These are phyloP conservation scores for Sipha flava DNA, from an alignment of 1,140 invertebrate genomes.

Conservation along the genomic window DNA sequence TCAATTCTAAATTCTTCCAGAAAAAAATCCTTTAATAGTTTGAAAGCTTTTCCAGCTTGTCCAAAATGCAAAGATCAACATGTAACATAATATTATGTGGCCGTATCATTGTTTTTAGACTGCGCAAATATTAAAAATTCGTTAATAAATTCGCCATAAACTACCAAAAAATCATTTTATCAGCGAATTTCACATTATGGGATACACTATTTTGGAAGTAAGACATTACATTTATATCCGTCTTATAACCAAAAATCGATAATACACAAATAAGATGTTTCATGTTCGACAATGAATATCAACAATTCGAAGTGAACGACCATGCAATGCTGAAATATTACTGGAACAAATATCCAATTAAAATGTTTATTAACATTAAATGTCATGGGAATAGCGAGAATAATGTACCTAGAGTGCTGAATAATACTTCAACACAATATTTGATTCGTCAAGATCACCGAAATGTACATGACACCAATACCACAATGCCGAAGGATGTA, in stretches of 20 bases:
- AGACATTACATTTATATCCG: neutral
- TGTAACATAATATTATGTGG: too few species aligned
- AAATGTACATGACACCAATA: neutral
- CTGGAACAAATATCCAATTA: neutral
- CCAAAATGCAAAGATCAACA: too few species aligned
- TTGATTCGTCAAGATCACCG: neutral
- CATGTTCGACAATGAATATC: neutral
- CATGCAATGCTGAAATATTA: neutral
- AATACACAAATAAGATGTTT: constrained; percentile 8
- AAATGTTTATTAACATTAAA: neutral
- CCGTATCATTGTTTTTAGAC: too few species aligned
- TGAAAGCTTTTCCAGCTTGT: too few species aligned
- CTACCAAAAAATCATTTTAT: neutral
- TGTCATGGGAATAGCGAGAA: neutral
- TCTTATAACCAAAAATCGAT: neutral
- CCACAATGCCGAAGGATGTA: neutral
- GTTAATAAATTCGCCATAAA: too few species aligned
- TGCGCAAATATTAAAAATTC: too few species aligned
- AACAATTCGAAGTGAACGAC: neutral
- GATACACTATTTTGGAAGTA: constrained; percentile 12
- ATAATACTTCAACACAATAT: neutral
- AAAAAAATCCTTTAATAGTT: too few species aligned
- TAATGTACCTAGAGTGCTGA: neutral
- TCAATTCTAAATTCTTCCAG: too few species aligned
- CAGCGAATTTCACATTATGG: neutral